Evolutionary conservation across 92 coral and sea anemone species (phyloP), one percentile per base, ranked within the genome.

Genomic region (Porites cylindrica): DNA sequence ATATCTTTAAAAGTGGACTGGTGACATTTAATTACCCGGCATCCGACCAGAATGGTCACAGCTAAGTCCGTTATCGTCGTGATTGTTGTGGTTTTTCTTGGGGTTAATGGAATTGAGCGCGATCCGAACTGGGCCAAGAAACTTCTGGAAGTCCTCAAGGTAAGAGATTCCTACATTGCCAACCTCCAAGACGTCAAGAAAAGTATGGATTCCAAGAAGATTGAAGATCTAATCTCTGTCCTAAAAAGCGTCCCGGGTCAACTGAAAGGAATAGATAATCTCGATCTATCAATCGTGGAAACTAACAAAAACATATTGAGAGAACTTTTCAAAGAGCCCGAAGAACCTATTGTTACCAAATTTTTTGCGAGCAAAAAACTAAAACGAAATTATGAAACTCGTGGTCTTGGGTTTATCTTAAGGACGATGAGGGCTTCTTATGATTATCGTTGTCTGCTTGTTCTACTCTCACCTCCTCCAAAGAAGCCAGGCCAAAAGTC

Each of bases 361-460:
- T 78, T 73, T 50, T 88, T 88, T 60, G 16, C 60, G 8, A 88
- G 88, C 66, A 67, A 88, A 12, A 64, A 66, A 4, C 83, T 88
- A 5, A 78, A 81, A 70, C 4, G 66, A 63, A 77, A 82, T 56
- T 88, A 88, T 14, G 73, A 21, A 1, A 53, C 19, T 26, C 88
- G 88, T 17, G 91, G 82, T 8, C 71, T 88, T 71, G 91, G 89
- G 4, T 81, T 66, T 19, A 70, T 88, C 20, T 79, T 88, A 11
- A 82, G 56, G 65, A 74, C 75, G 1, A 50, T 82, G 16, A 19
- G 72, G 60, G 91, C 88, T 1, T 68, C 77, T 52, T 85, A 88
- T 58, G 78, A 66, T 71, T 75, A 72, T 82, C 88, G 84, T 73
- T 88, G 91, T 77, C 65, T 88, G 29, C 20, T n/a, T 56, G 56